Evolutionary conservation across 1,140 invertebrate species (phyloP).

Genomic region (Lucilia sericata): DNA sequence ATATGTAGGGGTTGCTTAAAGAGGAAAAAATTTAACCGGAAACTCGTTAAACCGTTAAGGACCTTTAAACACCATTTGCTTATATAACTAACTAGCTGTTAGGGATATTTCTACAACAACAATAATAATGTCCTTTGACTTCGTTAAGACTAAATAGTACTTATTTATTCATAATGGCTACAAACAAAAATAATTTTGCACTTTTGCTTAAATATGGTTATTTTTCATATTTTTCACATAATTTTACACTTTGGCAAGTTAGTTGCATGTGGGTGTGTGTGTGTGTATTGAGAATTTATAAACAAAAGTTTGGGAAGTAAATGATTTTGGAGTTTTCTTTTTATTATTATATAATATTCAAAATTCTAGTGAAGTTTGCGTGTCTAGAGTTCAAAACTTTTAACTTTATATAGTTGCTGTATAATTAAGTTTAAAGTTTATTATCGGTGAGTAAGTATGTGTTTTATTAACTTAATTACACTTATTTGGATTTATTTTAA

Average conservation of each 20-base stretch:
- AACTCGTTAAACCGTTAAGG: slow-evolving; percentile 8
- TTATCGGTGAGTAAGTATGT: neutral
- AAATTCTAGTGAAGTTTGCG: neutral
- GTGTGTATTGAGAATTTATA: too few relatives aligned
- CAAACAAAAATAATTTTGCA: neutral
- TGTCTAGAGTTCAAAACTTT: neutral
- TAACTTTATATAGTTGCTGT: neutral
- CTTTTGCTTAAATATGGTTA: neutral
- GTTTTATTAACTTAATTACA: slow-evolving; percentile 3
- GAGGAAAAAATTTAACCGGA: neutral
- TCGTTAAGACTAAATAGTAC: too few relatives aligned
- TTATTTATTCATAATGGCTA: too few relatives aligned
- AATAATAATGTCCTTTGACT: neutral
- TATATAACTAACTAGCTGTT: neutral
- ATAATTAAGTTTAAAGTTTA: neutral
- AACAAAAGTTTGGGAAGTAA: neutral
- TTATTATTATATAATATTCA: neutral
- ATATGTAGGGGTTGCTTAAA: neutral
- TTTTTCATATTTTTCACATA: neutral
- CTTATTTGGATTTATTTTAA: neutral
- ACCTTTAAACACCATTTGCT: neutral
- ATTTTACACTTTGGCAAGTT: too few relatives aligned
- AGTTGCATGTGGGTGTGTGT: neutral
- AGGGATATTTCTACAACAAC: neutral
- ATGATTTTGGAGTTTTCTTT: neutral